Base-by-base conservation (phyloP, 2,797 vertebrate genomes). In the Heliangelus exortis region DNA sequence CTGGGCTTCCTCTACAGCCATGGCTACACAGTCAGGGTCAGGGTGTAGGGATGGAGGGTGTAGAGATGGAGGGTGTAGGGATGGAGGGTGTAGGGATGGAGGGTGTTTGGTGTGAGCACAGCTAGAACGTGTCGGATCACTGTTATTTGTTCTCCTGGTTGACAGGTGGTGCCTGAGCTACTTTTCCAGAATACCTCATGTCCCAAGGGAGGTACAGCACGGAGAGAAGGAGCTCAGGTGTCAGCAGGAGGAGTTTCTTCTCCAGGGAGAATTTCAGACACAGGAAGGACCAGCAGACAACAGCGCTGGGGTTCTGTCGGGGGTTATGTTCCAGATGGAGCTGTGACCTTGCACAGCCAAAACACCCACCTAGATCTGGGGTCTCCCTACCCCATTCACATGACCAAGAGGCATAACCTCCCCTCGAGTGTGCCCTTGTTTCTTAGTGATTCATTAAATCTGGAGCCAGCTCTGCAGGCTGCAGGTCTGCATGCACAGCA, bases 31-130 rank as follows among this genome's bases (percentile, higher is more conserved):
- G 34, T 8, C 61, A 5, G 0, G 0, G 31, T 3, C 33, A 9
- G 10, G 14, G 29, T 23, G 53, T 13, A 15, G 33, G 39, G 36
- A 31, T 1, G 2, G 17, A 26, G 33, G 1, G 0, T 11, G 8
- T 26, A 21, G n/a, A n/a, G n/a, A n/a, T n/a, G n/a, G n/a, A n/a
- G n/a, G n/a, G n/a, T n/a, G n/a, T n/a, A n/a, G n/a, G n/a, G n/a
- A n/a, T n/a, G n/a, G n/a, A n/a, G n/a, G n/a, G n/a, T n/a, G n/a
- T n/a, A n/a, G n/a, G n/a, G n/a, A n/a, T n/a, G 43, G 29, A 66
- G 28, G 31, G 15, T 47, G 41, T 12, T 53, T 15, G 18, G 18
- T 45, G 12, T 43, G n/a, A 61, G 31, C 31, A 13, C 0, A 2
- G 41, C 2, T 4, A 21, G 58, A 33, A 33, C 1, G 2, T 8